Percentiles rank a stretch among this genome's conserved stretches.
Evolutionary conservation across 1,140 invertebrate genomes (phyloP).

Genomic region (Drosophila bocki): DNA sequence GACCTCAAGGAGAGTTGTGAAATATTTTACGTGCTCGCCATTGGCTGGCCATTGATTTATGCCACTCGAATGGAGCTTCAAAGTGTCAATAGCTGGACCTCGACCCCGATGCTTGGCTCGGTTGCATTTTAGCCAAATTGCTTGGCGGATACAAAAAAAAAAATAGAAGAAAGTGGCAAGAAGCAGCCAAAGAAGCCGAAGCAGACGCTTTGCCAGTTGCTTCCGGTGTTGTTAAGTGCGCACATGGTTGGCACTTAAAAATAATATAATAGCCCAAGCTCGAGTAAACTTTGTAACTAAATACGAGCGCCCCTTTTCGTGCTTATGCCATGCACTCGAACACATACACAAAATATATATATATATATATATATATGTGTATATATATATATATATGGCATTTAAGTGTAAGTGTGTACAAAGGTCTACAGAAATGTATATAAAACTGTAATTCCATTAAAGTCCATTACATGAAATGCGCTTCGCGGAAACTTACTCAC

Average conservation of each 20-base stretch:
- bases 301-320: constrained; percentile 68
- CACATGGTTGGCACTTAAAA: constrained; percentile 78
- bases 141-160: constrained; percentile 23
- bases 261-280: constrained; percentile 79
- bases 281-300: constrained; percentile 82
- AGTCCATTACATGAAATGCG: constrained; percentile 79
- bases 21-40: constrained; percentile 78
- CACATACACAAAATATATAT: constrained; percentile 19
- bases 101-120: constrained; percentile 23
- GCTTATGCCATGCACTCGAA: constrained; percentile 50
- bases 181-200: constrained; percentile 12
- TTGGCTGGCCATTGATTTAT: constrained; percentile 81
- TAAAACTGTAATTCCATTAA: constrained; percentile 83
- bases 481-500: constrained; percentile 37
- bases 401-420: constrained; percentile 29
- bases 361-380: constrained; percentile 27
- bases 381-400: constrained; percentile 18
- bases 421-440: constrained; percentile 53
- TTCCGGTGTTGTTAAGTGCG: constrained; percentile 80
- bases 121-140: constrained; percentile 82
- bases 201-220: constrained; percentile 41
- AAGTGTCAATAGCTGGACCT: constrained; percentile 73
- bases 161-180: constrained; percentile 5
- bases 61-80: constrained; percentile 77
- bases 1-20: constrained; percentile 70